Conservation (phyloP, 2,888 invertebrate genomes). For the Noctua pronuba region DNA sequence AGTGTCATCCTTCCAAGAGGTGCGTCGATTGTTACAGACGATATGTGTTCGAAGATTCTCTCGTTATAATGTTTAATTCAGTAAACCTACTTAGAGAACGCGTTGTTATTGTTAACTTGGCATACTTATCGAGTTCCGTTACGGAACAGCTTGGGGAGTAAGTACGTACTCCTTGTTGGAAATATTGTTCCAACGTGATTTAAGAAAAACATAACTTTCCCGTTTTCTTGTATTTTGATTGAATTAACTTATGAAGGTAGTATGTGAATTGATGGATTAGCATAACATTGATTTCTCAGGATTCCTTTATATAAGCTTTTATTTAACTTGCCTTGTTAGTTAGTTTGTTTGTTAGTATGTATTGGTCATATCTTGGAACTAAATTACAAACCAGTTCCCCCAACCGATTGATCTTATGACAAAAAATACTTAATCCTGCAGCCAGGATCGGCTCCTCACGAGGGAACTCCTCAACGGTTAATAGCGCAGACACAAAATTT, state of each 20-base stretch:
- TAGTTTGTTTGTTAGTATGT: too few species aligned
- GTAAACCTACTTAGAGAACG: conserved; percentile 42
- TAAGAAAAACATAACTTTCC: conserved; percentile 35
- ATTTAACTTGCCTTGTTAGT: too few species aligned
- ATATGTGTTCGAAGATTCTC: conserved; percentile 23
- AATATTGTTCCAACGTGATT: conserved; percentile 46
- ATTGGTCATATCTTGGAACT: too few species aligned
- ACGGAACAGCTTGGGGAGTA: neutral
- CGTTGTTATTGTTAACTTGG: conserved; percentile 59
- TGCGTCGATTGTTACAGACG: conserved; percentile 12
- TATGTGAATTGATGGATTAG: conserved; percentile 32
- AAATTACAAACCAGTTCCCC: too few species aligned
- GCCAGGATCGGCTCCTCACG: too few species aligned
- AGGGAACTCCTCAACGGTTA: too few species aligned
- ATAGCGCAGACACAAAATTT: too few species aligned
- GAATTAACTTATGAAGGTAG: conserved; percentile 18
- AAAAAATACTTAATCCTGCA: too few species aligned
- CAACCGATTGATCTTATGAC: too few species aligned
- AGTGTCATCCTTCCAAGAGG: conserved; percentile 7
- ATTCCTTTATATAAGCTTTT: neutral
- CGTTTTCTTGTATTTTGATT: conserved; percentile 33
- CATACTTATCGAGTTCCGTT: conserved; percentile 56
- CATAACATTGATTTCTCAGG: neutral
- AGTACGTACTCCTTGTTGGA: conserved; percentile 17
- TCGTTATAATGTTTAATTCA: conserved; percentile 52